phyloP scores from a whole-genome alignment of 35 echinoderm and acorn worm species.

The Apostichopus parvimensis region DNA sequence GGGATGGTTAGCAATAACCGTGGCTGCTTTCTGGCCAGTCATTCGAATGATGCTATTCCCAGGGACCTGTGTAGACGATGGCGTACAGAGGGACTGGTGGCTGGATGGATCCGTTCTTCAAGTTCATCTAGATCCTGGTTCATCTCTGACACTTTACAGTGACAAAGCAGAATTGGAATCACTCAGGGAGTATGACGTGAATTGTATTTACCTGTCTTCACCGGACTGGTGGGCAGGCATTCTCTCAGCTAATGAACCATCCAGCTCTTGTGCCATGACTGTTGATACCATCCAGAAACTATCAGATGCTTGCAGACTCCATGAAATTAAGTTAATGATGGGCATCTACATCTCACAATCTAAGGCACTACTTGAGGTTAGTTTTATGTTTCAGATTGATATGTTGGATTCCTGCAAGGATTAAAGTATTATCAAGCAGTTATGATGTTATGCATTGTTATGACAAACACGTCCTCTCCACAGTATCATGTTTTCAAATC shows the following conservation, averaged over 20 bases:
- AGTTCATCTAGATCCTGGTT: neutral
- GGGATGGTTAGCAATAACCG: neutral
- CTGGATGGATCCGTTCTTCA: neutral
- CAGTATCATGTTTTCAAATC: no score
- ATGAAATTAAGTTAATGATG: neutral
- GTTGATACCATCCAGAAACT: neutral
- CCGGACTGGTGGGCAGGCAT: neutral
- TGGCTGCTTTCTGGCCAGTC: conserved; percentile 29
- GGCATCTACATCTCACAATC: neutral
- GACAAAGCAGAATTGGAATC: neutral
- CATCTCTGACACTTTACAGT: neutral
- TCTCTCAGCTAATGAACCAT: neutral
- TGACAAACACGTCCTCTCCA: no score
- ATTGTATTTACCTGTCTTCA: conserved; percentile 2
- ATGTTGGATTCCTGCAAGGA: no score
- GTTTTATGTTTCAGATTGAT: neutral
- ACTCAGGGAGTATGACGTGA: neutral
- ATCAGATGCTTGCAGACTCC: neutral
- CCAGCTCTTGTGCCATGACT: neutral
- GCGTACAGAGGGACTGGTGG: neutral
- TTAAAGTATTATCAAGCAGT: no score
- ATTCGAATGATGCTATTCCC: conserved; percentile 4
- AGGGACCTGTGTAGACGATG: neutral
- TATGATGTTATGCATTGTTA: no score
- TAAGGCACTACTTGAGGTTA: neutral